Base-by-base conservation (phyloP, 2,113 vertebrate species). In the Cariama cristata region DNA sequence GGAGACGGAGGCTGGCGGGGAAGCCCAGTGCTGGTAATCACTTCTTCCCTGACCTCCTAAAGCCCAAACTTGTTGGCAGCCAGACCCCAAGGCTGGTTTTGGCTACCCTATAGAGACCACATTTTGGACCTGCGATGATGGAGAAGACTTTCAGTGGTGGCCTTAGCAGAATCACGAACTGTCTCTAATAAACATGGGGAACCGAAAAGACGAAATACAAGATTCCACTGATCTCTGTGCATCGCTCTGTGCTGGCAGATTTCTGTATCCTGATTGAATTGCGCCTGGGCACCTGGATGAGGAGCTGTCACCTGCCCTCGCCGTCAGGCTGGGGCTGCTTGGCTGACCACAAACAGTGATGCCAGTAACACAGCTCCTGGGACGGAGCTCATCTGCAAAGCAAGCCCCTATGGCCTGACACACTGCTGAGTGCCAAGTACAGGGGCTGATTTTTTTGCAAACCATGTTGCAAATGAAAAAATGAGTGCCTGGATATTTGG, bases 261-360 rank as follows among this genome's bases (percentile, higher is more conserved):
- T 38, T 74, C 75, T 75, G 58, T 53, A 38, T 42, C 52, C 24
- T 2, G 4, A 32, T 63, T 35, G 53, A 79, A 71, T 20, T 6
- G 0, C 1, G 3, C 44, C 59, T 47, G 28, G 23, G 8, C 3
- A 10, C 30, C 28, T 9, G 45, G 44, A 26, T 27, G 11, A 69
- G 60, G 49, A 69, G 38, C 42, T 5, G 38, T 24, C 33, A 17
- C 35, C 49, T 59, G 44, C 2, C 2, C 22, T 81, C 1, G 0
- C 26, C 2, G 1, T 7, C 12, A 2, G 60, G 56, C 55, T 91
- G 72, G 49, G 35, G 12, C 27, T 58, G 19, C 52, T 15, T 58
- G 33, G 42, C 49, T 88, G 87, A 23, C 44, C 32, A 14, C 21
- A 21, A 49, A 50, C 4, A 71, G 44, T 2, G 12, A 63, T 14